Evolutionary conservation across 2,797 vertebrate genomes (phyloP), one percentile per base, ranked within the genome.

Genomic region (Leucoraja ocellata): DNA sequence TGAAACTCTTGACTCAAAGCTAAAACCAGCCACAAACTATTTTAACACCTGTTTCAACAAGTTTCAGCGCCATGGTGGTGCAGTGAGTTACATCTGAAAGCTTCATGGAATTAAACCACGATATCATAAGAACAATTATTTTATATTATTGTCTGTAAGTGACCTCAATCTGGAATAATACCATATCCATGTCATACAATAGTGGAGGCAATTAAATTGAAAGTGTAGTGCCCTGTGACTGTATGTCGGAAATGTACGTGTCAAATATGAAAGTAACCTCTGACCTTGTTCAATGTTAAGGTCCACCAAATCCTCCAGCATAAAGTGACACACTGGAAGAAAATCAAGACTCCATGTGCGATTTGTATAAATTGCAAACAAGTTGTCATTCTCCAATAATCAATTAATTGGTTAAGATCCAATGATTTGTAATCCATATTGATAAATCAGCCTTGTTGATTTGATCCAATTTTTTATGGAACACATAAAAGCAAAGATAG

Each of bases 261-360:
- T 92, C 90, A 92, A 73, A 92, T 58, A 76, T 92, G 39, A 76
- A 76, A 76, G 25, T 71, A 92, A 92, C 58, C 68, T 76, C 68
- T 58, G 25, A 76, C 71, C 71, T 46, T 11, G 46, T 11, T 14
- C 46, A 76, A 92, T 76, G 25, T 92, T 74, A 76, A 92, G 71
- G 90, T 74, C 36, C 71, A 28, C 23, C 28, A 74, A 74, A 13
- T 39, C 68, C 68, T 28, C 71, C 71, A 58, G 46, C 90, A n/a
- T 18, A 32, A 25, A 54, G 0, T 16, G 73, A 54, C 23, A 28
- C 23, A 25, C 76, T 32, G n/a, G 88, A 92, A 92, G 90, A 92
- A 74, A 76, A 92, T 91, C 23, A 88, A 88, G 32, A 92, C 21
- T 76, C 25, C 21, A 23, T 92, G 23, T n/a, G 13, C 28, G 76